phyloP scores from a whole-genome alignment of 2,888 invertebrate species.

The Thereva unica region DNA sequence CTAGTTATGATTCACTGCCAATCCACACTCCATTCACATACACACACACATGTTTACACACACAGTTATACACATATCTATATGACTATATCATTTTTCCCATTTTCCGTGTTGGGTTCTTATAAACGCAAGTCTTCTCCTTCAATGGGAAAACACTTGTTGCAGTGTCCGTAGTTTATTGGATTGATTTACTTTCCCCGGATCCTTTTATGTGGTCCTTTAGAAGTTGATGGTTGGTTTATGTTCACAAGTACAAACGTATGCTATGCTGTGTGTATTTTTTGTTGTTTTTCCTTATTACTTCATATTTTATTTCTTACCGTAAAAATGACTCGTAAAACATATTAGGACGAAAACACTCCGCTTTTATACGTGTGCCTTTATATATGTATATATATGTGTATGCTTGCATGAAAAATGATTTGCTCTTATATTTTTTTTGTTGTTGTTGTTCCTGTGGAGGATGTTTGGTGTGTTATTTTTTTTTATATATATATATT shows the following conservation, averaged over 20 bases:
- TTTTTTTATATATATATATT: background rate
- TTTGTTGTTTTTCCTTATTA: conserved; percentile 31
- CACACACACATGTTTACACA: too few species aligned
- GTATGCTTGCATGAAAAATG: conserved; percentile 35
- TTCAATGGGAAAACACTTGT: conserved; percentile 40
- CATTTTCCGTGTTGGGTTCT: conserved; percentile 25
- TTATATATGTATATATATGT: conserved; percentile 16
- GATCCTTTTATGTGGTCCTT: conserved; percentile 39
- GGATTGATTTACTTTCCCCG: conserved; percentile 40
- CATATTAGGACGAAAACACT: conserved; percentile 33
- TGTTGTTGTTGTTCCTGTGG: too few species aligned
- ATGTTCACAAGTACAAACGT: conserved; percentile 38
- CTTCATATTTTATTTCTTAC: conserved; percentile 36
- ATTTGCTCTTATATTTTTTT: conserved; percentile 28
- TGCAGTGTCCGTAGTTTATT: conserved; percentile 38
- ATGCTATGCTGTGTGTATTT: conserved; percentile 35
- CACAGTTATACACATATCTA: background rate
- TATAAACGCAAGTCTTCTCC: conserved; percentile 3
- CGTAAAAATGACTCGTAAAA: conserved; percentile 35
- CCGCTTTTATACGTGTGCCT: conserved; percentile 30
- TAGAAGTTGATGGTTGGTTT: conserved; percentile 41
- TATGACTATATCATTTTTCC: conserved; percentile 17
- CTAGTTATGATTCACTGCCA: too few species aligned
- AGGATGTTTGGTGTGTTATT: too few species aligned
- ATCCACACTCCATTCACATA: too few species aligned